These are phyloP conservation scores for Pheosia gnoma DNA, from an alignment of 2,888 invertebrate species.

Conservation along the genomic window DNA sequence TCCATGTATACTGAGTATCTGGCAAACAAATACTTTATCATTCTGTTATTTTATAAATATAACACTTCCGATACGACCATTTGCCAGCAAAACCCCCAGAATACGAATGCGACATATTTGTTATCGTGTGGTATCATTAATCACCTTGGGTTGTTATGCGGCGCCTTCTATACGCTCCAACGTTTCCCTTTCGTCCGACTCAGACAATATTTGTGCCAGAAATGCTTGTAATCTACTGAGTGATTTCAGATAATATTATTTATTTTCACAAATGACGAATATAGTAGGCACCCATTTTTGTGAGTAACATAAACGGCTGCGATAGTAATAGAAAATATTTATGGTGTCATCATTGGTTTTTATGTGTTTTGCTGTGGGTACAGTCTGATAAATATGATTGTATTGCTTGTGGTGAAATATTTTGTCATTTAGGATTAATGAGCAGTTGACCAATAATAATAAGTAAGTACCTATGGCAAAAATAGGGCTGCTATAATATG, in stretches of 20 bases:
- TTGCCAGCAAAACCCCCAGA: constrained; percentile 31
- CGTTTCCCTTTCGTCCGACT: constrained; percentile 47
- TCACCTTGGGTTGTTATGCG: constrained; percentile 56
- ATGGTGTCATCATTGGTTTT: constrained; percentile 7
- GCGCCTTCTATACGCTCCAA: constrained; percentile 40
- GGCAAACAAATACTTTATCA: background rate
- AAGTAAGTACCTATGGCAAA: no score
- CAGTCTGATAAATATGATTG: background rate
- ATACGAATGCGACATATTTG: constrained; percentile 60
- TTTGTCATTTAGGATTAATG: background rate
- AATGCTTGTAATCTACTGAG: constrained; percentile 58
- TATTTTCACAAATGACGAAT: constrained; percentile 32
- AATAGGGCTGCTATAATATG: no score
- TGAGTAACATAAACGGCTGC: constrained; percentile 5
- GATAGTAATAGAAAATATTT: constrained; percentile 3
- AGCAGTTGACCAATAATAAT: no score
- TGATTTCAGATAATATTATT: constrained; percentile 57
- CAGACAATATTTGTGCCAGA: constrained; percentile 57
- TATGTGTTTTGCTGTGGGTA: constrained; percentile 6
- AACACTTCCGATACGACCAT: constrained; percentile 30
- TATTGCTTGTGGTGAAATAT: background rate
- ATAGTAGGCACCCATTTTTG: constrained; percentile 4
- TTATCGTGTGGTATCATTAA: constrained; percentile 67
- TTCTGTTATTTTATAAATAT: constrained; percentile 27
- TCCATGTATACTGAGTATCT: background rate